These are phyloP conservation scores for Sycobia sp. DNA, from an alignment of 1,140 invertebrate species.

Conservation along the genomic window DNA sequence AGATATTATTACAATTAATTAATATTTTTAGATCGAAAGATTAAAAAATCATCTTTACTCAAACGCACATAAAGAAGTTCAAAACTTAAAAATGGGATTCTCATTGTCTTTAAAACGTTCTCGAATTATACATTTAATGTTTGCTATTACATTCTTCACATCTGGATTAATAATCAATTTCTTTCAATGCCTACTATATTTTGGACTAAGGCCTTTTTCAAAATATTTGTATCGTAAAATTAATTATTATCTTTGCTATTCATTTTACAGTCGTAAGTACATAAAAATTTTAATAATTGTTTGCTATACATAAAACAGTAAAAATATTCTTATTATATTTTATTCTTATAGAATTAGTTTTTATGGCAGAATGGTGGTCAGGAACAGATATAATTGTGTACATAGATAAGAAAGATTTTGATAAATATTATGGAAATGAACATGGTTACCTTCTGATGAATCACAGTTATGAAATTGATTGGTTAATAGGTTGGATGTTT, in stretches of 20 bases:
- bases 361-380: constrained; percentile 93
- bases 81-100: constrained; percentile 41
- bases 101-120: constrained; percentile 66
- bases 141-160: constrained; percentile 87
- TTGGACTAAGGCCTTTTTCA: constrained; percentile 75
- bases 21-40: too few species aligned
- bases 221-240: constrained; percentile 83
- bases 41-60: too few species aligned
- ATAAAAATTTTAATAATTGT: constrained; percentile 20
- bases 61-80: constrained; percentile 31
- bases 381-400: constrained; percentile 75
- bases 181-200: constrained; percentile 77
- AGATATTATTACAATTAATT: too few species aligned
- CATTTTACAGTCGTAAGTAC: constrained; percentile 89
- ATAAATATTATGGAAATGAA: constrained; percentile 83
- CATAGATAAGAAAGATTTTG: constrained; percentile 77
- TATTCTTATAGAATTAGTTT: constrained; percentile 80
- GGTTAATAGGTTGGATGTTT: constrained; percentile 88
- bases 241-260: constrained; percentile 90
- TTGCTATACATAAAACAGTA: not conserved
- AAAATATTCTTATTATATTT: constrained; percentile 5
- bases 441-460: constrained; percentile 92
- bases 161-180: constrained; percentile 88
- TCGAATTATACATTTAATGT: constrained; percentile 74
- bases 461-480: constrained; percentile 94